Percentiles rank a stretch among this genome's conserved stretches.
phyloP scores from a whole-genome alignment of 2,113 vertebrate genomes.

The Pseudopodoces humilis region DNA sequence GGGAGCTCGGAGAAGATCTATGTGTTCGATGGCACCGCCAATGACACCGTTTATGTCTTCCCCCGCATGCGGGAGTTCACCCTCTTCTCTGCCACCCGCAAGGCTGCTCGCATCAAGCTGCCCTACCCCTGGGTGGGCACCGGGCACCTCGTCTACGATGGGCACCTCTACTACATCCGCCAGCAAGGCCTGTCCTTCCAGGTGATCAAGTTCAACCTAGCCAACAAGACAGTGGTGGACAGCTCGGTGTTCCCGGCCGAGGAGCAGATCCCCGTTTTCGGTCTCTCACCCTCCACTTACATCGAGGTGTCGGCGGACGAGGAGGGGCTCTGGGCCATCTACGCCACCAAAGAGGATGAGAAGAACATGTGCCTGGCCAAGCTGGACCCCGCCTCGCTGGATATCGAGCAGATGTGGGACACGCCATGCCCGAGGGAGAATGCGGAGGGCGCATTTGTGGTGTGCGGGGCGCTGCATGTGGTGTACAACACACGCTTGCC shows the following conservation, averaged over 20 bases:
- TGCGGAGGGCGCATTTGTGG: conserved; percentile 90
- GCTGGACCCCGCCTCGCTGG: conserved; percentile 86
- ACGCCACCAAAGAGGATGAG: conserved; percentile 83
- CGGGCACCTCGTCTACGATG: conserved; percentile 84
- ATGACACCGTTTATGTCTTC: conserved; percentile 84
- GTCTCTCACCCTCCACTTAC: conserved; percentile 83
- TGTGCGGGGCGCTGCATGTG: conserved; percentile 91
- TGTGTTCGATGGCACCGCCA: conserved; percentile 85
- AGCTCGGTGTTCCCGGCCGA: conserved; percentile 88
- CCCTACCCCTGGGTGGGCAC: conserved; percentile 87
- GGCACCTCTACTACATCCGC: conserved; percentile 87
- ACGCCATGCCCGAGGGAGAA: conserved; percentile 90
- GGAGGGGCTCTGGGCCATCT: conserved; percentile 93
- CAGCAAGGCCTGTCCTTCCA: conserved; percentile 75
- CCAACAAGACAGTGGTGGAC: conserved; percentile 82
- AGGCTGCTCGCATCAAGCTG: conserved; percentile 80
- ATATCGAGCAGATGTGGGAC: conserved; percentile 97
- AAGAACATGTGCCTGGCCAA: conserved; percentile 90
- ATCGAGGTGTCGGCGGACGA: conserved; percentile 89
- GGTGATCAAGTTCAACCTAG: conserved; percentile 89
- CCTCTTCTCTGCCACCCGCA: conserved; percentile 74
- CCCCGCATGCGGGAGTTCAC: conserved; percentile 85
- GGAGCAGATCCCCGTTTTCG: conserved; percentile 81
- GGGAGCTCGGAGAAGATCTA: conserved; percentile 86
- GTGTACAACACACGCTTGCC: conserved; percentile 94